Evolutionary conservation across 1,140 invertebrate species (phyloP), one percentile per base, ranked within the genome.

Genomic region (Camponotus vicinus): DNA sequence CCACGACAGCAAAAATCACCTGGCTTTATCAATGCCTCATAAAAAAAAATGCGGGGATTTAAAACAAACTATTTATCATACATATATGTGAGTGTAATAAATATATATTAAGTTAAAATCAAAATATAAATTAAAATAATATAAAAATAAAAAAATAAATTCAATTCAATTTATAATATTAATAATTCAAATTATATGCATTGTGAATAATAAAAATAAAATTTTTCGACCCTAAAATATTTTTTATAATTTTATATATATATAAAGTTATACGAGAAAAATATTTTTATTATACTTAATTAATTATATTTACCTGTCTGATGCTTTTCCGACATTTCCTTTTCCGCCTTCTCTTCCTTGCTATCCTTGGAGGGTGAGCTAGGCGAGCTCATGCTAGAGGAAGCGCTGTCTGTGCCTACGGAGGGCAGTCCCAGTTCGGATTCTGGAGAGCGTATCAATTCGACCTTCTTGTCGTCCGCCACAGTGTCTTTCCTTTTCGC

Each of bases 301-400:
- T 52, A 73, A 34, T 27, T 27, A 27, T 27, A 27, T 21, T 93
- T 80, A 94, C 94, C 93, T 66, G 92, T 92, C 91, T 94, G 93
- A 88, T 92, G 89, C 89, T 95, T 95, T 67, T 95, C 94, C 6
- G 93, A 90, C 45, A 94, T 86, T 73, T 95, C 94, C 78, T 94
- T 95, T 9, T 95, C 94, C 42, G 94, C 94, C 80, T 95, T 95
- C 88, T 95, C 94, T 64, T 95, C 94, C 61, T 94, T 95, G 70
- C 93, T 95, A 59, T 95, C 93, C 67, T 95, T 94, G 6, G 94
- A 95, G 5, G 93, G 92, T 42, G 93, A 95, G 88, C 93, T 95
- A 3, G 94, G 93, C 37, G 94, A 94, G 79, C 94, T 95, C 93
- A 94, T 94, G 80, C 94, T 94, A 21, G 94, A 95, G 59, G 93